A percentile compares a stretch with the other conserved stretches of the same genome.
phyloP scores from a whole-genome alignment of 2,888 invertebrate genomes.

The Drosophila mercatorum region DNA sequence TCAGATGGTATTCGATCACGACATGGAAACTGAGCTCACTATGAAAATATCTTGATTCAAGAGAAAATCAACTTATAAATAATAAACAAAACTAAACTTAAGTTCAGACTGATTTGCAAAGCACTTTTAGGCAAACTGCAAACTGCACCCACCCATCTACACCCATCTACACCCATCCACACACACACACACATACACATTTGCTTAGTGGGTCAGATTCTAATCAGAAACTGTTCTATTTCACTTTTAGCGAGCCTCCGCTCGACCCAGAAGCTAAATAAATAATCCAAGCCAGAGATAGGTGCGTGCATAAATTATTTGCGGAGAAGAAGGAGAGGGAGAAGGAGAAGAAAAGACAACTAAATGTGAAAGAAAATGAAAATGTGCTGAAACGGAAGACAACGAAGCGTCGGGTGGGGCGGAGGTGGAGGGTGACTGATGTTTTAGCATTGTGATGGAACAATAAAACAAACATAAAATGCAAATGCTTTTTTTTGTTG shows the following conservation, averaged over 20 bases:
- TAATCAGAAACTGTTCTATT: slow-evolving; percentile 40
- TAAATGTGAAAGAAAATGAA: slow-evolving; percentile 68
- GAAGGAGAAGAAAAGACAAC: not conserved
- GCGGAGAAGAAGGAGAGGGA: slow-evolving; percentile 11
- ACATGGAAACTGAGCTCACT: not conserved
- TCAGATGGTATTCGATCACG: too few relatives aligned
- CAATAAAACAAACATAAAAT: slow-evolving; percentile 77
- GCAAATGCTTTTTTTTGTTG: slow-evolving; percentile 51
- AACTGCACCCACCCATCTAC: too few relatives aligned
- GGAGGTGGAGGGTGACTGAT: slow-evolving; percentile 22
- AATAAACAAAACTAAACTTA: not conserved
- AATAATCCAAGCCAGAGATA: slow-evolving; percentile 58
- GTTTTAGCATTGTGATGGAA: slow-evolving; percentile 38
- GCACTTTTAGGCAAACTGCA: not conserved
- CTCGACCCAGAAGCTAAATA: slow-evolving; percentile 73
- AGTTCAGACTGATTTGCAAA: not conserved
- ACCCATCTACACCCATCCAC: too few relatives aligned
- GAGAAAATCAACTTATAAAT: not conserved
- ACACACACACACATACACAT: not conserved
- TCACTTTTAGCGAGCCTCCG: slow-evolving; percentile 66
- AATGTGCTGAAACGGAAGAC: slow-evolving; percentile 73
- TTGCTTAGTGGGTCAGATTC: slow-evolving; percentile 43
- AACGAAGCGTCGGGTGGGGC: slow-evolving; percentile 1
- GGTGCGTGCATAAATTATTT: slow-evolving; percentile 74
- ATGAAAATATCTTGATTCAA: not conserved